Conservation (phyloP, 2,888 invertebrate species). For the Dione juno region DNA sequence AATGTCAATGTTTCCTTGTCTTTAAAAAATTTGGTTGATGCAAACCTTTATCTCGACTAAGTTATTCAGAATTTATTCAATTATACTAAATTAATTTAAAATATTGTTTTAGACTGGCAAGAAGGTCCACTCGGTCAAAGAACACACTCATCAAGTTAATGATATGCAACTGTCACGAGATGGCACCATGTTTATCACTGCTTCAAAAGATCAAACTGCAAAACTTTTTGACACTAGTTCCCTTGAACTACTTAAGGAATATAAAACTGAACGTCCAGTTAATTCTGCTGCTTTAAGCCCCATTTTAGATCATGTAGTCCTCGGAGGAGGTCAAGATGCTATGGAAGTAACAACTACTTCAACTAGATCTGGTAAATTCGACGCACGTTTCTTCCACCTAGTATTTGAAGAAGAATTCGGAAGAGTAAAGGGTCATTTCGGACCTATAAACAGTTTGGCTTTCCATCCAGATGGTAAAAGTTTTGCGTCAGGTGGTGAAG, state of each 20-base stretch:
- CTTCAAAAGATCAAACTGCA: conserved; percentile 97
- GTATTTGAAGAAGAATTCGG: conserved; percentile 99
- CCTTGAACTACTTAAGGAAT: conserved; percentile 94
- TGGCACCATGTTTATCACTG: conserved; percentile 97
- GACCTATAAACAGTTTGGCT: conserved; percentile 98
- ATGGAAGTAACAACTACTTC: conserved; percentile 99
- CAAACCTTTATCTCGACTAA: not conserved
- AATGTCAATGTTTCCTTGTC: too few species aligned
- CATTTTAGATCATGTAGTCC: conserved; percentile 96
- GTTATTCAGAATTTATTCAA: not conserved
- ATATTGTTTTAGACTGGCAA: conserved; percentile 87
- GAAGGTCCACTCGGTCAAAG: conserved; percentile 89
- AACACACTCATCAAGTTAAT: conserved; percentile 94
- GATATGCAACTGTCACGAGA: conserved; percentile 98
- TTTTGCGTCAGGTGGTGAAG: conserved; percentile 98
- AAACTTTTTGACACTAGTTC: conserved; percentile 96
- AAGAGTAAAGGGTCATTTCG: conserved; percentile 99
- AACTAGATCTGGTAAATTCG: conserved; percentile 97
- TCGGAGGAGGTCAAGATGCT: conserved; percentile 99
- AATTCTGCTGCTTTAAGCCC: conserved; percentile 99
- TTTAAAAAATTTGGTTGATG: too few species aligned
- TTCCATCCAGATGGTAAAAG: conserved; percentile 99
- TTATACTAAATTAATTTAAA: not conserved
- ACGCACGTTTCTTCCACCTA: conserved; percentile 96
- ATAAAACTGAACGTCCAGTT: conserved; percentile 98